Base-by-base conservation (phyloP, 2,888 invertebrate species). In the Polyploca ridens region DNA sequence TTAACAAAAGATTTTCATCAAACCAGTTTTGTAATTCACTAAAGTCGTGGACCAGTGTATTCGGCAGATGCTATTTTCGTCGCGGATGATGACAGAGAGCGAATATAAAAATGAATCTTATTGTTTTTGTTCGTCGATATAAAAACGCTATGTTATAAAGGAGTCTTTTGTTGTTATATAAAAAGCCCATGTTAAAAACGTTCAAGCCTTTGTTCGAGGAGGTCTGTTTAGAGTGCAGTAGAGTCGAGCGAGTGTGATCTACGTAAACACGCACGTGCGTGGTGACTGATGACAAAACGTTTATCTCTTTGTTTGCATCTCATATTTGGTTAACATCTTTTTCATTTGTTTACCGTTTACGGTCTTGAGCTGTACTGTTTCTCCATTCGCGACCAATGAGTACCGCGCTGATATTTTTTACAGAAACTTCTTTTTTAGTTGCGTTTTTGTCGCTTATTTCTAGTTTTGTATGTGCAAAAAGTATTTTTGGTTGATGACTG, bases 241-340 rank as follows among this genome's bases (percentile, higher is more conserved):
- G 72, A 74, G 69, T 73, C 65, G 69, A 74, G 74, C 65, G 69
- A 74, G 74, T 76, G 71, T 78, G 77, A 80, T 83, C 76, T 79
- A 78, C 74, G 77, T 82, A 87, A 87, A 85, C 82, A 89, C 82
- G 83, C 90, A 89, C 88, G 88, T 90, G 89, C 83, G 79, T 84
- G 67, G 78, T 81, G 80, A 88, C 83, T 84, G 67, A 78, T 81
- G 80, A 88, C 83, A 85, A 83, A 84, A 83, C 79, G 71, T 81
- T 88, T 87, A 76, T 77, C 79, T 79, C 85, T 86, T 85, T 89
- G 85, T 89, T 83, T 82, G 77, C 73, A 64, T 74, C 70, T 76
- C 70, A 67, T 82, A 81, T 88, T 86, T 83, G 74, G 78, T 78
- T 82, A 80, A 82, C 82, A 81, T 81, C 76, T 81, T 81, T 74